phyloP scores from a whole-genome alignment of 30 jellyfish, hydroid and myxozoan genomes.

The Rhopilema esculentum region DNA sequence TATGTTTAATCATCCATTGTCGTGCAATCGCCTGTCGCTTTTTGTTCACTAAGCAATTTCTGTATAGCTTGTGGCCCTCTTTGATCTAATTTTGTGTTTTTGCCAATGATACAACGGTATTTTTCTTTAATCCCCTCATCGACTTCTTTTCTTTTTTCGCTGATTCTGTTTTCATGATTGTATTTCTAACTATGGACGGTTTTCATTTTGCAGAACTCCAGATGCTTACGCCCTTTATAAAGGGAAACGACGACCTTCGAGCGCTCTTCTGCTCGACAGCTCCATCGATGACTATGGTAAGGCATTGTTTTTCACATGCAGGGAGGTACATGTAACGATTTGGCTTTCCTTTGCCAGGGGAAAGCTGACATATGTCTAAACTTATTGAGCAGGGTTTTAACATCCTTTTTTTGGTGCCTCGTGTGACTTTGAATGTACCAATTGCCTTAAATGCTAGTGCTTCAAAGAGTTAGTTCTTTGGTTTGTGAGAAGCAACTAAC shows the following conservation, averaged over 20 bases:
- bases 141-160: neutral
- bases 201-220: conserved; percentile 50
- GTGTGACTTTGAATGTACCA: too few relatives aligned
- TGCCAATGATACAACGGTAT: too few relatives aligned
- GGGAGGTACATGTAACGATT: too few relatives aligned
- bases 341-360: too few relatives aligned
- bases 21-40: neutral
- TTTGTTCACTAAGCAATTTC: neutral
- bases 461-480: too few relatives aligned
- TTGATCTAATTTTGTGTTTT: too few relatives aligned
- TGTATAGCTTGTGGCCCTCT: neutral
- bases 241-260: conserved; percentile 81
- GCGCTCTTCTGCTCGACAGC: conserved; percentile 76
- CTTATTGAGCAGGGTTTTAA: too few relatives aligned
- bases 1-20: neutral
- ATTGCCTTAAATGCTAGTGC: too few relatives aligned
- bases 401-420: too few relatives aligned
- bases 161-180: neutral
- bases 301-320: neutral
- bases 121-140: neutral
- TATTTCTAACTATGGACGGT: neutral
- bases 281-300: conserved; percentile 52
- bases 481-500: neutral
- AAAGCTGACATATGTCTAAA: too few relatives aligned
- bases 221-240: conserved; percentile 76